Evolutionary conservation across 23 tunicate genomes (phyloP).

Genomic region (Styela plicata): DNA sequence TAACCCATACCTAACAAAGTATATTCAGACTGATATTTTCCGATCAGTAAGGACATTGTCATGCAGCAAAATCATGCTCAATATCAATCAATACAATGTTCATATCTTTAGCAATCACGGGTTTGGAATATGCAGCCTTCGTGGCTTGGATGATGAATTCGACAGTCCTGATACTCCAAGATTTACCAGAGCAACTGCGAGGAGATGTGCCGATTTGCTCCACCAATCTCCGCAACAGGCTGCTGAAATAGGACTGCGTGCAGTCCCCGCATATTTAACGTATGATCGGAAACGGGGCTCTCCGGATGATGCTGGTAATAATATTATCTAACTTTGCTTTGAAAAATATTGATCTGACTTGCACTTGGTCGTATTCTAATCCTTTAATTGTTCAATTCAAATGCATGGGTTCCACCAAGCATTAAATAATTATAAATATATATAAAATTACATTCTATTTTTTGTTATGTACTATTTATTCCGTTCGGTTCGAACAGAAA

Average conservation of each 20-base stretch:
- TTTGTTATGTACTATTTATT: not conserved
- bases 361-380: no score
- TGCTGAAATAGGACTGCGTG: constrained; percentile 26
- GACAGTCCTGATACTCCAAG: constrained; percentile 7
- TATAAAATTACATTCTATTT: not conserved
- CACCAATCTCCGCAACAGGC: constrained; percentile 6
- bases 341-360: no score
- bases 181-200: constrained; percentile 14
- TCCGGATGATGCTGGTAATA: not conserved
- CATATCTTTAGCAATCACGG: constrained; percentile 40
- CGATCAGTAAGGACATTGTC: not conserved
- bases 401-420: not conserved
- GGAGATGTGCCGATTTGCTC: constrained; percentile 19
- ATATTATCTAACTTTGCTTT: no score
- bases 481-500: no score
- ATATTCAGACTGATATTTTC: no score
- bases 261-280: not conserved
- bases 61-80: no score
- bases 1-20: not conserved
- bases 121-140: constrained; percentile 34
- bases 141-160: constrained; percentile 9
- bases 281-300: not conserved
- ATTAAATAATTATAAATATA: not conserved
- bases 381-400: no score
- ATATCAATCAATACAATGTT: not conserved